phyloP scores from a whole-genome alignment of 2,113 vertebrate genomes.

The Calidris pygmaea region DNA sequence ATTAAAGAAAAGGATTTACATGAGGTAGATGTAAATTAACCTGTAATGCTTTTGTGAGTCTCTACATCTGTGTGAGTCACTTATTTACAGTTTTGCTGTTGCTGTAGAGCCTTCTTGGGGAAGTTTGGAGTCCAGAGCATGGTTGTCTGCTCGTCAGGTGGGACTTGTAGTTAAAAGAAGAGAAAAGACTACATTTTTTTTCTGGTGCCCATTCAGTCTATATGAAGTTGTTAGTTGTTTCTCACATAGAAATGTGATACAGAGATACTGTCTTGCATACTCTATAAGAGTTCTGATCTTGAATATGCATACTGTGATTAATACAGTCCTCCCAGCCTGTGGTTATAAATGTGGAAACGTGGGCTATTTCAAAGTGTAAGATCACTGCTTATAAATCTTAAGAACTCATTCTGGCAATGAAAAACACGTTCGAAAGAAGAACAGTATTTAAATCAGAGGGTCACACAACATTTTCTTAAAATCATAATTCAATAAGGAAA shows the following conservation, averaged over 20 bases:
- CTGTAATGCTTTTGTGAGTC: not conserved
- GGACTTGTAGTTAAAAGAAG: not conserved
- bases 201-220: not conserved
- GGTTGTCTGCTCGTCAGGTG: not conserved
- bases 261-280: not conserved
- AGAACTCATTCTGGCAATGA: not conserved
- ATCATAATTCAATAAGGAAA: constrained; percentile 31
- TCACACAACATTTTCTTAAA: constrained; percentile 1
- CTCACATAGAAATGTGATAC: not conserved
- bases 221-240: not conserved
- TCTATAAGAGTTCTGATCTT: not conserved
- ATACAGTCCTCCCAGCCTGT: not conserved
- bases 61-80: not conserved
- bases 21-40: not conserved
- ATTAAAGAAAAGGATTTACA: constrained; percentile 3
- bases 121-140: not conserved
- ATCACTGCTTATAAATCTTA: not conserved
- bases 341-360: not conserved
- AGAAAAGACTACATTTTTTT: not conserved
- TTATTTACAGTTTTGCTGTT: not conserved
- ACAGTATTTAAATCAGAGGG: constrained; percentile 32
- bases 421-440: not conserved
- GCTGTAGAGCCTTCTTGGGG: not conserved
- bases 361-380: not conserved
- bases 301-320: not conserved